Percentiles rank a stretch among this genome's conserved stretches.
Evolutionary conservation across 2,113 vertebrate genomes (phyloP).

Genomic region (Eclectus roratus): DNA sequence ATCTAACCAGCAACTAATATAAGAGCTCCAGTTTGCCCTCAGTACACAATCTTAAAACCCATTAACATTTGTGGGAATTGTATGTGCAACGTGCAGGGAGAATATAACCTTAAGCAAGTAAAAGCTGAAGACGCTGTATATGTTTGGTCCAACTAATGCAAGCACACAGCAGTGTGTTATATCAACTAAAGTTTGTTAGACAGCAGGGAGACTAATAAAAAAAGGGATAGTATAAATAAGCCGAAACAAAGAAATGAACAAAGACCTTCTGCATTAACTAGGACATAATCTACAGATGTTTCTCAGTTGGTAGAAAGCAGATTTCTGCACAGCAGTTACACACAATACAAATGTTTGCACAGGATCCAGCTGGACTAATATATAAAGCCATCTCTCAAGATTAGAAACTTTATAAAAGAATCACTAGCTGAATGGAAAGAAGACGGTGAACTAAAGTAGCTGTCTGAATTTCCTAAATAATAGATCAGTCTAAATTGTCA

Average conservation of each 20-base stretch:
- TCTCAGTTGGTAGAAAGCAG: constrained; percentile 56
- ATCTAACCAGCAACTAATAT: constrained; percentile 39
- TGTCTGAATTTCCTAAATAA: not conserved
- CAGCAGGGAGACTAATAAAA: constrained; percentile 67
- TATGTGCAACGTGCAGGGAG: not conserved
- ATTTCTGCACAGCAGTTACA: constrained; percentile 56
- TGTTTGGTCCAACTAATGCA: not conserved
- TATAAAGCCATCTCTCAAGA: not conserved
- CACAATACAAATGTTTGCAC: constrained; percentile 43
- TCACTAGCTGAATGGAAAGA: not conserved
- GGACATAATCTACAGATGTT: constrained; percentile 62
- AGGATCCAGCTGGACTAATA: constrained; percentile 42
- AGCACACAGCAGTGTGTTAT: constrained; percentile 40
- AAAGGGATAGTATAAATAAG: constrained; percentile 29
- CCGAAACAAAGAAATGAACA: constrained; percentile 2
- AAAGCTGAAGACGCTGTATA: constrained; percentile 5
- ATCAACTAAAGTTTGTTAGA: constrained; percentile 49
- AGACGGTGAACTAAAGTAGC: not conserved
- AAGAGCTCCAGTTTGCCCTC: constrained; percentile 39
- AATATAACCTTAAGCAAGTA: constrained; percentile 32
- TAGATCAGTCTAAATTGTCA: not conserved
- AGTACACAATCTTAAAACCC: constrained; percentile 25
- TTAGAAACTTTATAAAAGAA: not conserved
- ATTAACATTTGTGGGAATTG: constrained; percentile 55
- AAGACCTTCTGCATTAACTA: constrained; percentile 38